Percentiles rank a stretch among this genome's conserved stretches.
Conservation (phyloP, 2,797 vertebrate genomes). For the Stomatorhinus walkeri region DNA sequence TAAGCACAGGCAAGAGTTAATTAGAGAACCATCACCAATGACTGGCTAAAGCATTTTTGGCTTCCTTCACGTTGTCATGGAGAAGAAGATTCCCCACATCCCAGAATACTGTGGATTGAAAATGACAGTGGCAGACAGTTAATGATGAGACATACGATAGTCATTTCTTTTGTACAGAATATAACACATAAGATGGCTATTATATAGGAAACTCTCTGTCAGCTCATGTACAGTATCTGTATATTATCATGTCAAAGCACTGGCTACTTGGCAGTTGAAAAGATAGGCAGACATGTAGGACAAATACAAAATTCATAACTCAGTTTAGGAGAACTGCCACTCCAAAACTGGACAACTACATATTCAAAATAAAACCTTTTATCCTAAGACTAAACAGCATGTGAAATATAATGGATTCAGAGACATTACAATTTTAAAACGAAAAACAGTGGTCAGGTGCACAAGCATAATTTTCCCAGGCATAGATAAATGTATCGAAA, state of each 20-base stretch:
- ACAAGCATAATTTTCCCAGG: not conserved
- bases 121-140: constrained; percentile 10
- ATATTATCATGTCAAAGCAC: not conserved
- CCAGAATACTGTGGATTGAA: not conserved
- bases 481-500: not conserved
- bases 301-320: not conserved
- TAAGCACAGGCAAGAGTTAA: constrained; percentile 23
- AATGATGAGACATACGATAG: not conserved
- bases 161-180: constrained; percentile 6
- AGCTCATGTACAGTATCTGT: not conserved
- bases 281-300: not conserved
- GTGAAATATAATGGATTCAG: not conserved
- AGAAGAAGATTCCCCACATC: constrained; percentile 19
- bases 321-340: not conserved
- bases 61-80: constrained; percentile 26
- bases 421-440: constrained; percentile 6
- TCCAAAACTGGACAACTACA: not conserved
- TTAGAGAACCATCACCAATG: constrained; percentile 9
- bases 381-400: not conserved
- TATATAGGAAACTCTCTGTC: not conserved
- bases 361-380: not conserved
- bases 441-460: not conserved
- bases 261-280: not conserved
- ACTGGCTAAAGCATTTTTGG: not conserved
- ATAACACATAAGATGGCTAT: not conserved